A percentile compares a stretch with the other conserved stretches of the same genome.
Evolutionary conservation across 1,140 invertebrate species (phyloP).

Genomic region (Asbolus verrucosus): DNA sequence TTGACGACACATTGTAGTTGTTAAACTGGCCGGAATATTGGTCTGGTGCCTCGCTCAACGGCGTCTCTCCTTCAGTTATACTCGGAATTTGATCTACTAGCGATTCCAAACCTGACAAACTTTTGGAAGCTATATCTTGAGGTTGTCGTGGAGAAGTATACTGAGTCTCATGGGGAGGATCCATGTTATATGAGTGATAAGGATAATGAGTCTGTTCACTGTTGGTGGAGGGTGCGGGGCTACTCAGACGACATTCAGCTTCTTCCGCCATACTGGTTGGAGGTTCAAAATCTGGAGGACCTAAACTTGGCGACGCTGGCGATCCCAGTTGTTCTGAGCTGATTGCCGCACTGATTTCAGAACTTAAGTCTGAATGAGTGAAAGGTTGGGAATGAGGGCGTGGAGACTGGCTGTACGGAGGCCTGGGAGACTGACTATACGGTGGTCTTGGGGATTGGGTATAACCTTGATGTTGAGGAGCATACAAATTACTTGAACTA

Average conservation of each 20-base stretch:
- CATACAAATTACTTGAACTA: constrained; percentile 61
- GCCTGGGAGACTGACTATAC: constrained; percentile 65
- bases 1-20: constrained; percentile 58
- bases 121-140: constrained; percentile 86
- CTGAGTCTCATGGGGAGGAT: constrained; percentile 57
- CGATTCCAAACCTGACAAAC: constrained; percentile 88
- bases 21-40: constrained; percentile 61
- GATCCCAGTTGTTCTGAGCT: constrained; percentile 76
- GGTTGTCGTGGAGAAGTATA: constrained; percentile 65
- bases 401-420: constrained; percentile 70
- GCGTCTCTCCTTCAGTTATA: constrained; percentile 76
- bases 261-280: constrained; percentile 73
- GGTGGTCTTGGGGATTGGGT: constrained; percentile 58
- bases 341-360: constrained; percentile 82
- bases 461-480: constrained; percentile 64
- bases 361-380: constrained; percentile 80
- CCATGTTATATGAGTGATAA: constrained; percentile 61
- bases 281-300: constrained; percentile 82
- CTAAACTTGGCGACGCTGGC: constrained; percentile 75
- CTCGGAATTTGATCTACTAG: constrained; percentile 92
- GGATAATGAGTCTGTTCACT: constrained; percentile 62
- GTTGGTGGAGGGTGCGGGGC: constrained; percentile 64
- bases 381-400: constrained; percentile 73
- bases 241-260: constrained; percentile 69
- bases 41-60: constrained; percentile 58